Base-by-base conservation (phyloP, 92 coral and sea anemone species). In the Epizoanthus ramosus region DNA sequence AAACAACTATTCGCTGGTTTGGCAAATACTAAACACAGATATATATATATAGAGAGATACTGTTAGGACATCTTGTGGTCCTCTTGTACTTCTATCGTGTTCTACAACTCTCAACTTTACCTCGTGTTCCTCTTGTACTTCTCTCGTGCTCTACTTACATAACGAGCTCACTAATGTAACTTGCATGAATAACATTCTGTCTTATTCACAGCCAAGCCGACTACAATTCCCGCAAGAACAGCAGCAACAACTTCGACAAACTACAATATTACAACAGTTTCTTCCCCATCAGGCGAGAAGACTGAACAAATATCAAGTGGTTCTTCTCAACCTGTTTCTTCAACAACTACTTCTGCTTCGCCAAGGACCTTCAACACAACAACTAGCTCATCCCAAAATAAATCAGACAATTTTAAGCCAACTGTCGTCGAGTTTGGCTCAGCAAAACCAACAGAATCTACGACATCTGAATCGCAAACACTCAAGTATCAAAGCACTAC, bases 151-250 rank as follows among this genome's bases (percentile, higher is more conserved):
- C 54, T 9, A 50, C 54, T 47, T 47, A 47, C 7, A 47, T 47
- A 47, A 47, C 54, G 54, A 47, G 54, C 28, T 21, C 15, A 63
- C 75, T 71, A 39, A 7, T 14, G 54, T 9, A 72, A 21, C 54
- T 39, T 45, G 8, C 6, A n/a, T 8, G 21, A 45, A 16, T 31
- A 15, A 12, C 17, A 0, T 5, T 33, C 17, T 16, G 2, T 67
- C 45, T n/a, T 59, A 3, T 41, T 61, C 23, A 53, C 58, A 77
- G 82, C n/a, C 43, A 35, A 43, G 24, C 82, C 82, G 16, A 77
- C 82, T 22, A 61, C 82, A 33, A 33, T 21, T 77, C 41, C 57
- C 45, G 80, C 66, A 56, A 35, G 5, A 23, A 1, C 14, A 15
- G 37, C 68, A 22, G 13, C 35, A 43, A 43, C 50, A 43, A 9